Conservation (phyloP, 2,113 vertebrate species). For the Rhinopithecus roxellana region DNA sequence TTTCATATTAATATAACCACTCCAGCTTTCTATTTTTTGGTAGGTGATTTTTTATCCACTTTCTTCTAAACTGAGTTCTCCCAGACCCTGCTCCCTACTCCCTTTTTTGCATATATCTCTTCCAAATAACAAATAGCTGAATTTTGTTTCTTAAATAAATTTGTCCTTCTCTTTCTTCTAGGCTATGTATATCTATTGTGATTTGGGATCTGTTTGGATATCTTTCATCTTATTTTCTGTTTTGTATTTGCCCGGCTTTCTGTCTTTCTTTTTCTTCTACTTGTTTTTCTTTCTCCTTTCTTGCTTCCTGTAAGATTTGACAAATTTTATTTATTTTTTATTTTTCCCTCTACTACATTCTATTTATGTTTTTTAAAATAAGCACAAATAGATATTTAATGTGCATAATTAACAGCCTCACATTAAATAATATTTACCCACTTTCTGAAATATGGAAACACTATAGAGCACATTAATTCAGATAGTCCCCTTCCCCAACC, state of each 20-base stretch:
- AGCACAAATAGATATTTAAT: neutral
- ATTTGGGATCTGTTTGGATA: neutral
- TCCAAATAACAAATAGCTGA: neutral
- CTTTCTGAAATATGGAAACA: neutral
- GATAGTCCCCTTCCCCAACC: fast-evolving
- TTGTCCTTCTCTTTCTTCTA: neutral
- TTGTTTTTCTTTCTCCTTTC: neutral
- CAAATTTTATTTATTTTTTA: neutral
- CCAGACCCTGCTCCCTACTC: fast-evolving
- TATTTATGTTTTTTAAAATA: neutral
- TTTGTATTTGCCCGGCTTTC: neutral
- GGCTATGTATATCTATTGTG: neutral
- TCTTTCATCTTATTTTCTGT: neutral
- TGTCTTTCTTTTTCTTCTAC: neutral
- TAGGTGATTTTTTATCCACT: neutral
- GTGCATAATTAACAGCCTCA: neutral
- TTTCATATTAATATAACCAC: neutral
- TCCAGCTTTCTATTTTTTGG: neutral
- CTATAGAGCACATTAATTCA: neutral
- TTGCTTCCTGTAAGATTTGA: neutral
- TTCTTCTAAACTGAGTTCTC: neutral
- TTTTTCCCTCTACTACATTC: neutral
- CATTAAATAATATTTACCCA: neutral
- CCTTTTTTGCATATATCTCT: neutral
- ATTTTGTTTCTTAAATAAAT: neutral